Conservation (phyloP, 2,797 vertebrate genomes). For the Todus mexicanus region DNA sequence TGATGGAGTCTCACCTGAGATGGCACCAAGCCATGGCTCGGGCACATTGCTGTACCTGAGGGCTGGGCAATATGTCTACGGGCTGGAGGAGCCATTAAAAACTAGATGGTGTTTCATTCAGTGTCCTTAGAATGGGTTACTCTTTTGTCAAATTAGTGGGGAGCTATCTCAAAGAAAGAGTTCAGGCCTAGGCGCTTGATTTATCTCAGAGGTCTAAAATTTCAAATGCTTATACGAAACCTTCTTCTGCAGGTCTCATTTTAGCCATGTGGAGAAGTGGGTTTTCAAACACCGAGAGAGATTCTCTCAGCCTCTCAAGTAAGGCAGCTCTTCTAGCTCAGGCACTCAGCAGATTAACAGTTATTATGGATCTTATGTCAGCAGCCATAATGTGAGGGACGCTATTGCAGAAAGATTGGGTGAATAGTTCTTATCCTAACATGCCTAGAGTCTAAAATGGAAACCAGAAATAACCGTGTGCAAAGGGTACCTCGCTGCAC, state of each 20-base stretch:
- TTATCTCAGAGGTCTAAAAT: not conserved
- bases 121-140: not conserved
- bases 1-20: fast-evolving
- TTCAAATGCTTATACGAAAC: not conserved
- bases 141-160: not conserved
- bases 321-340: not conserved
- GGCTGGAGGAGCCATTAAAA: not conserved
- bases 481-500: not conserved
- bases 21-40: fast-evolving
- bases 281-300: not conserved
- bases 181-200: not conserved
- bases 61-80: fast-evolving
- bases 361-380: not conserved
- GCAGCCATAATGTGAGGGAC: not conserved
- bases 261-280: not conserved
- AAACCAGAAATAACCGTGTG: not conserved
- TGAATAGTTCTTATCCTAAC: not conserved
- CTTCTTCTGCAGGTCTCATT: not conserved
- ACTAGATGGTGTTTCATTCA: not conserved
- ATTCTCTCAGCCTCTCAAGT: not conserved
- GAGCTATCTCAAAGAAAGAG: not conserved
- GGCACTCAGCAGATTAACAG: not conserved
- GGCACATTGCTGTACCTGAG: not conserved
- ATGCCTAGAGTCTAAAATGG: not conserved
- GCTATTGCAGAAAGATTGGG: not conserved